Base-by-base conservation (phyloP, 2,888 invertebrate species). In the Zelleria hepariella region DNA sequence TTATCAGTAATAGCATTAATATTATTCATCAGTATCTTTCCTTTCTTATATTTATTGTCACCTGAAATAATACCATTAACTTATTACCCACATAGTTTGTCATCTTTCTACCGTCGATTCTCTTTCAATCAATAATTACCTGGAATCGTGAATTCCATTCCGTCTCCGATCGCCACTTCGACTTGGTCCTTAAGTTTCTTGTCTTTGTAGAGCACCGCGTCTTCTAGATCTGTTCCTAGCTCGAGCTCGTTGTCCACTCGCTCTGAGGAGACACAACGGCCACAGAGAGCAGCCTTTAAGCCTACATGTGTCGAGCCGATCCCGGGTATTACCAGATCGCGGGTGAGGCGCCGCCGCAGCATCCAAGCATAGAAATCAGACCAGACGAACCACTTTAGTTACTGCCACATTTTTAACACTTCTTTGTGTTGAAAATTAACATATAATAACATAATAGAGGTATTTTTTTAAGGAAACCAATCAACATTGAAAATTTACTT, bases 111-210 rank as follows among this genome's bases (percentile, higher is more conserved):
- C 15, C 5, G 8, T 47, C 7, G 23, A 0, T 21, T n/a, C 20
- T 47, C 47, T 23, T 57, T 48, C 18, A 57, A 48, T 23, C 25
- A 26, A 49, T 49, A 59, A 8, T 63, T 91, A 92, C 96, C 96
- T 82, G 96, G 96, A 89, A 96, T 96, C 58, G 96, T 96, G 75
- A 96, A 96, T 83, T 96, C 96, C 95, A 96, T 96, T 67, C 96
- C 96, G 78, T 96, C 96, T 56, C 96, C 96, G 73, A 96, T 96
- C 63, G 96, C 96, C 65, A 96, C 96, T 89, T 97, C 96, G 67
- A 96, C 91, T 83, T 95, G 94, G 75, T 95, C 95, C 89, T 95
- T 94, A 72, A 94, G 93, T 83, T 96, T 96, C 83, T 95, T 95
- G 74, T 96, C 95, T 78, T 94, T 93, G 82, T 94, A 95, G 72